These are phyloP conservation scores for Laupala kohalensis DNA, from an alignment of 1,140 invertebrate species.

Conservation along the genomic window DNA sequence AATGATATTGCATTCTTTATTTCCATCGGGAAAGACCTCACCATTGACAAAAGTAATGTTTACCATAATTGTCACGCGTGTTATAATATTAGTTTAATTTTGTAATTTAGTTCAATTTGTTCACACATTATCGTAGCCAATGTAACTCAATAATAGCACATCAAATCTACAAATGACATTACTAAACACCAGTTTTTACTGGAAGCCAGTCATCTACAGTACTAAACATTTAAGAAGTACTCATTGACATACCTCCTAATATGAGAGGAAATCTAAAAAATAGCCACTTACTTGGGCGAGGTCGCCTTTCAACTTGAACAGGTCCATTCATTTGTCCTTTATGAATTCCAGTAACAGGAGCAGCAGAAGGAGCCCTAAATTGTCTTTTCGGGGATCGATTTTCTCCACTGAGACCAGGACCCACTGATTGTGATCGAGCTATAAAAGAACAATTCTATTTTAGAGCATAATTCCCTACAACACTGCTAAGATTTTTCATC, in stretches of 20 bases:
- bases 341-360: not conserved
- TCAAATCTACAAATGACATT: not conserved
- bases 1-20: too few relatives aligned
- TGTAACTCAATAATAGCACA: not conserved
- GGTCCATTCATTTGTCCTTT: constrained; percentile 3
- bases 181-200: not conserved
- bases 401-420: constrained; percentile 35
- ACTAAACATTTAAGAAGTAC: not conserved
- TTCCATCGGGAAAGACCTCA: too few relatives aligned
- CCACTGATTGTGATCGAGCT: constrained; percentile 56
- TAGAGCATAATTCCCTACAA: too few relatives aligned
- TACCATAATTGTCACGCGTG: too few relatives aligned
- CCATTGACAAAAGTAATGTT: too few relatives aligned
- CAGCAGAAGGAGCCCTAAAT: constrained; percentile 27
- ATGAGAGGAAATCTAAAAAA: not conserved
- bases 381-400: constrained; percentile 61
- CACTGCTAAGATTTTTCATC: not conserved
- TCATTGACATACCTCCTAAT: not conserved
- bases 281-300: constrained; percentile 38
- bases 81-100: too few relatives aligned
- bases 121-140: not conserved
- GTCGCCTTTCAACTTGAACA: constrained; percentile 21
- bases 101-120: too few relatives aligned
- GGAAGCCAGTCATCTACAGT: not conserved
- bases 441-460: constrained; percentile 9